Evolutionary conservation across 2,888 invertebrate species (phyloP).

Genomic region (Cephalotes varians): DNA sequence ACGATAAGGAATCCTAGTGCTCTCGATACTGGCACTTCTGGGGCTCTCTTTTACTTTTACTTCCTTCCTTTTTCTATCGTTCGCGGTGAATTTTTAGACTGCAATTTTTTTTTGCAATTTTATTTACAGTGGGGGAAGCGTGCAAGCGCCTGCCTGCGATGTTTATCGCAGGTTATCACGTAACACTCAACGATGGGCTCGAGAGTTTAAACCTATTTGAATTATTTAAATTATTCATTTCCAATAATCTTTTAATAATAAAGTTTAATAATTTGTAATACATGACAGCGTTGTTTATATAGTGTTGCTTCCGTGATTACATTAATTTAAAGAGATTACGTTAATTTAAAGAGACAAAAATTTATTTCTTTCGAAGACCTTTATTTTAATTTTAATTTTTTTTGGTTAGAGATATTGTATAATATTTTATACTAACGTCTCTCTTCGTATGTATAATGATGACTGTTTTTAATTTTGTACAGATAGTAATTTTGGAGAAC

Average conservation of each 20-base stretch:
- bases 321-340: background rate
- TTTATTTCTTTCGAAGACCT: no score
- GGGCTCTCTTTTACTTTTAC: slow-evolving; percentile 37
- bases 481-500: background rate
- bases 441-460: background rate
- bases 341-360: slow-evolving; percentile 2
- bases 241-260: background rate
- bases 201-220: background rate
- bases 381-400: background rate
- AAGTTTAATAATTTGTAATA: background rate
- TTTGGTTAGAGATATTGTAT: background rate
- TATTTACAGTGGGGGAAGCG: background rate
- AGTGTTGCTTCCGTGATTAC: background rate
- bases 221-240: background rate
- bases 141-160: background rate
- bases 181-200: background rate
- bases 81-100: slow-evolving; percentile 11
- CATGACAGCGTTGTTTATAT: background rate
- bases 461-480: background rate
- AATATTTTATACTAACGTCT: background rate
- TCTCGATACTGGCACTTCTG: slow-evolving; percentile 59
- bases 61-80: slow-evolving; percentile 41
- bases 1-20: slow-evolving; percentile 66
- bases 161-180: background rate
- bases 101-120: slow-evolving; percentile 1